Base-by-base conservation (phyloP, 2,797 vertebrate genomes). In the Hemibagrus guttatus region DNA sequence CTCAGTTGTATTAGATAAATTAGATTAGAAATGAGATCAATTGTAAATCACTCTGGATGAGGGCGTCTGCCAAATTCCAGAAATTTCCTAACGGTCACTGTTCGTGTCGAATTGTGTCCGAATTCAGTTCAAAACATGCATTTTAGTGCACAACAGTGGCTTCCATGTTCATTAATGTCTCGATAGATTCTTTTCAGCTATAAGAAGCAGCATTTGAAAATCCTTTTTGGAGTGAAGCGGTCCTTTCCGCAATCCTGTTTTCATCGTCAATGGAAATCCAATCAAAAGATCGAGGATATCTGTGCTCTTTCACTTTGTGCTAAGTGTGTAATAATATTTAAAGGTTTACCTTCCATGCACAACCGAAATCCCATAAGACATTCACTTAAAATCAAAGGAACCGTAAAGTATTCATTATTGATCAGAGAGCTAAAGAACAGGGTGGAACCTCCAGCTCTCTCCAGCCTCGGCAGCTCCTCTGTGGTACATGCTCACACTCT, bases 341-440 rank as follows among this genome's bases (percentile, higher is more conserved):
- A 54, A 76, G 49, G 16, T 19, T 54, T 54, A 17, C 49, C 14
- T 76, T n/a, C 13, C 71, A n/a, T 11, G 46, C 46, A 52, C 46
- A 16, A 46, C 75, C 23, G 8, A 59, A 61, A 61, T 61, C 56
- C 56, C 31, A 61, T 26, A 61, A 61, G 12, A 31, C 26, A 21
- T 61, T 80, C 56, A 59, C 39, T 17, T 16, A 7, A n/a, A 63
- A n/a, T 63, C 14, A 17, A 21, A 35, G 28, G 28, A 78, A 56
- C n/a, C 52, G 84, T 88, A 88, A 63, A 85, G 1, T 72, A 46
- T 42, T 46, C 39, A 46, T 42, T 72, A 46, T 26, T 49, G 71
- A 3, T 85, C 64, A 85, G 74, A 71, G 52, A 75, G 84, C 31
- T 72, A 74, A 49, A 81, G 58, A 52, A 64, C 49, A 31, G 31